These are phyloP conservation scores for Corythucha ciliata DNA, from an alignment of 2,888 invertebrate genomes.

Conservation along the genomic window DNA sequence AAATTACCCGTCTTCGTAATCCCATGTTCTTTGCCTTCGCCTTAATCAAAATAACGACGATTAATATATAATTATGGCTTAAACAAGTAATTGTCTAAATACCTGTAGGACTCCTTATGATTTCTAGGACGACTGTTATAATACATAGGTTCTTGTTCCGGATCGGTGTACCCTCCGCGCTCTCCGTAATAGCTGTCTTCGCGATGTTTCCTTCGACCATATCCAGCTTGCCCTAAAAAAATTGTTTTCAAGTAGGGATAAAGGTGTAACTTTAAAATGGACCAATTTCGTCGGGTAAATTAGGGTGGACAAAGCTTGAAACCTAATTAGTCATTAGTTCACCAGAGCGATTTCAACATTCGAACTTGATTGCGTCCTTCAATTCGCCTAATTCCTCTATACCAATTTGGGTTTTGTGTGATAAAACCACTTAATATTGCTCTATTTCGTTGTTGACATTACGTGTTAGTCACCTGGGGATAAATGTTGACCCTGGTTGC, in stretches of 20 bases:
- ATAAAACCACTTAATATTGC: not conserved
- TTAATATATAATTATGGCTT: no score
- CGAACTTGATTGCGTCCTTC: not conserved
- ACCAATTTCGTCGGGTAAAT: not conserved
- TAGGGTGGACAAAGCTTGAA: no score
- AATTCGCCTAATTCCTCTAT: constrained; percentile 1
- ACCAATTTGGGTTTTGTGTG: not conserved
- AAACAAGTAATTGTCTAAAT: constrained; percentile 25
- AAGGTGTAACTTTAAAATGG: not conserved
- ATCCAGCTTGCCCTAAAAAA: constrained; percentile 28
- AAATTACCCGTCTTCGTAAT: constrained; percentile 48
- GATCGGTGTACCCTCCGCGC: constrained; percentile 44
- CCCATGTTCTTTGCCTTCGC: constrained; percentile 49
- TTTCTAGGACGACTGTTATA: constrained; percentile 80
- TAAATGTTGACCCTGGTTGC: constrained; percentile 29
- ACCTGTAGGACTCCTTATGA: constrained; percentile 47
- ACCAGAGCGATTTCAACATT: not conserved
- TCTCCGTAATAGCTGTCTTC: constrained; percentile 36
- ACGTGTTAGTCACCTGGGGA: constrained; percentile 28
- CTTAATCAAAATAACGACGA: constrained; percentile 42
- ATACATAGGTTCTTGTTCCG: constrained; percentile 61
- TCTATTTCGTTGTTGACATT: not conserved
- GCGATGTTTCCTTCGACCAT: constrained; percentile 27
- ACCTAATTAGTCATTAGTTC: no score
- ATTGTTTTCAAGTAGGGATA: no score